Evolutionary conservation across 2,113 vertebrate genomes (phyloP).

Genomic region (Paramormyrops kingsleyae): DNA sequence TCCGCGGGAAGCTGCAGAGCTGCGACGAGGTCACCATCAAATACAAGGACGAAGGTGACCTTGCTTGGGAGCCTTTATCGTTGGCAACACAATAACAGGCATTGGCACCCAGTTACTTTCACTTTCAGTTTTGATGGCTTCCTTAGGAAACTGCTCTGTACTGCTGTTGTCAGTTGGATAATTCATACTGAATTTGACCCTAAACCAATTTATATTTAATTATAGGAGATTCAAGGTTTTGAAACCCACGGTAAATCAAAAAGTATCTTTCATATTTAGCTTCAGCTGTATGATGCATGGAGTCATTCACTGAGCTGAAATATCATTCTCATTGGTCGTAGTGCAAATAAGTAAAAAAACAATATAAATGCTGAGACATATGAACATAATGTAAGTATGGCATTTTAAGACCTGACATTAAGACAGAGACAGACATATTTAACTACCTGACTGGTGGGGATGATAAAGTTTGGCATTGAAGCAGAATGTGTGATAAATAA

Average conservation of each 20-base stretch:
- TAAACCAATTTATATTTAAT: neutral
- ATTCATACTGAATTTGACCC: neutral
- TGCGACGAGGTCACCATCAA: slow-evolving; percentile 97
- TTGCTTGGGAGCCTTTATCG: neutral
- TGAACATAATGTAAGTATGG: neutral
- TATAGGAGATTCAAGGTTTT: neutral
- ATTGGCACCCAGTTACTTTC: neutral
- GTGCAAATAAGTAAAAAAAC: neutral
- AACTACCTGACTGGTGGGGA: neutral
- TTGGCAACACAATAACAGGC: neutral
- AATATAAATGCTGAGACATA: neutral
- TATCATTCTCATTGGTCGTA: neutral
- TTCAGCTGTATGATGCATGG: neutral
- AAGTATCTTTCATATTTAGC: neutral
- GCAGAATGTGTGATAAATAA: neutral
- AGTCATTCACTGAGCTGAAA: neutral
- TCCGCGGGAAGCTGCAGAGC: slow-evolving; percentile 93
- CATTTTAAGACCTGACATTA: neutral
- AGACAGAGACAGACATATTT: neutral
- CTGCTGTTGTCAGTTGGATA: neutral
- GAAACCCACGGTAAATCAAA: neutral
- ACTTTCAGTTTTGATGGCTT: neutral
- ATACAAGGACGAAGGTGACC: slow-evolving; percentile 94
- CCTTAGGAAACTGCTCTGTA: neutral
- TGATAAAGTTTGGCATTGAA: neutral